Percentiles rank a stretch among this genome's conserved stretches.
Evolutionary conservation across 2,797 vertebrate genomes (phyloP).

Genomic region (Sebastolobus alascanus): DNA sequence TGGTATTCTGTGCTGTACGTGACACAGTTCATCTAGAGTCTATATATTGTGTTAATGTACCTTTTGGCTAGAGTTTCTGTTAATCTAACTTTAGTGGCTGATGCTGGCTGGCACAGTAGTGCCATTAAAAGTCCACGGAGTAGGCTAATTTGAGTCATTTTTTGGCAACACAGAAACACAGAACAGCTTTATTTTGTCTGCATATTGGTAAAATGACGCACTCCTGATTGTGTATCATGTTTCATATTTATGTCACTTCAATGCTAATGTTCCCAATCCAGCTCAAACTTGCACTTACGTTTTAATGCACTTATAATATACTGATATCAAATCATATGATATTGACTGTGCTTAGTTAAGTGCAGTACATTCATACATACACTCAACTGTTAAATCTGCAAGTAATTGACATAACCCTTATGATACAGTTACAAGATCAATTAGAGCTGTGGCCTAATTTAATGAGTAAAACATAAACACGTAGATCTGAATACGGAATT

Average conservation of each 20-base stretch:
- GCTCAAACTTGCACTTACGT: not conserved
- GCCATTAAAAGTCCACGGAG: not conserved
- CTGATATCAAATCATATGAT: not conserved
- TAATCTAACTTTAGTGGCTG: not conserved
- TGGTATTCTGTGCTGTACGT: not conserved
- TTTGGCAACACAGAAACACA: not conserved
- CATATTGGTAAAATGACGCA: slow-evolving; percentile 9
- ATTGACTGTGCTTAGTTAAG: not conserved
- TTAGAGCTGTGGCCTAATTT: not conserved
- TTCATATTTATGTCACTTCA: slow-evolving; percentile 9
- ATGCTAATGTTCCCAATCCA: not conserved
- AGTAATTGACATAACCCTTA: not conserved
- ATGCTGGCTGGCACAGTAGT: not conserved
- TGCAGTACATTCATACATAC: not conserved
- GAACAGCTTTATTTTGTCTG: not conserved
- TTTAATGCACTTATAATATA: too few relatives aligned
- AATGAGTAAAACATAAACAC: not conserved
- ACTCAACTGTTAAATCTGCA: not conserved
- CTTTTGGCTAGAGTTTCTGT: not conserved
- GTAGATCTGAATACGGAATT: too few relatives aligned
- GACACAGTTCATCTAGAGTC: not conserved
- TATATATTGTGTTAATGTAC: not conserved
- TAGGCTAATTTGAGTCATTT: not conserved
- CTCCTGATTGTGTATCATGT: not conserved
- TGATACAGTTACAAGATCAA: not conserved